Conservation (phyloP, 2,888 invertebrate species). For the Eugnorisma glareosa region DNA sequence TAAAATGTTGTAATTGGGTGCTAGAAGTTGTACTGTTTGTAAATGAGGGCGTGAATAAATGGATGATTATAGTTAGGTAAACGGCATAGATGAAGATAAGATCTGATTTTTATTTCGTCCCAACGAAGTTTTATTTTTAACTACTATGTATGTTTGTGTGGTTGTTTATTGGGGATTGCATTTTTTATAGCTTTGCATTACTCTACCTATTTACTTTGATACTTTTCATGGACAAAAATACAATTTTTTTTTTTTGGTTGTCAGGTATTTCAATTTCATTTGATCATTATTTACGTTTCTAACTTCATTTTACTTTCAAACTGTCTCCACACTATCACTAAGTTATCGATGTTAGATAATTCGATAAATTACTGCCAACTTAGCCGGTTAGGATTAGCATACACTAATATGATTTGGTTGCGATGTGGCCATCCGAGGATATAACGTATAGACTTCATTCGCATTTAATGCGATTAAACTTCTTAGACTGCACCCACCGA, state of each 20-base stretch:
- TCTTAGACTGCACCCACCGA: constrained; percentile 45
- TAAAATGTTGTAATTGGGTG: constrained; percentile 46
- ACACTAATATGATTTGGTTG: constrained; percentile 70
- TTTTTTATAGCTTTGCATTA: no score
- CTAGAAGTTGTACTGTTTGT: constrained; percentile 1
- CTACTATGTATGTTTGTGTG: background rate
- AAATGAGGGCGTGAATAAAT: constrained; percentile 31
- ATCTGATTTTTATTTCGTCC: constrained; percentile 18
- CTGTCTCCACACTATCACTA: constrained; percentile 16
- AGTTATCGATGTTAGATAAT: constrained; percentile 36
- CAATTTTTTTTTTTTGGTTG: background rate
- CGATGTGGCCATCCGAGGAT: constrained; percentile 51
- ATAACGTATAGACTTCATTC: constrained; percentile 61
- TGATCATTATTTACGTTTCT: background rate
- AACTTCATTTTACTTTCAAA: constrained; percentile 11
- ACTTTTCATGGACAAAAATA: background rate
- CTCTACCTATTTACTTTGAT: background rate
- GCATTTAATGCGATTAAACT: constrained; percentile 68
- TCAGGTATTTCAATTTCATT: background rate
- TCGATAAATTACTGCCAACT: constrained; percentile 50
- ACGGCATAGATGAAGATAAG: constrained; percentile 13
- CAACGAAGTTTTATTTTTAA: background rate
- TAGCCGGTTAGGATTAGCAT: constrained; percentile 67
- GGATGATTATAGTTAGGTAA: constrained; percentile 18
- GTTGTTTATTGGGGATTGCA: background rate